phyloP scores from a whole-genome alignment of 2,113 vertebrate genomes.

The Macquaria australasica region DNA sequence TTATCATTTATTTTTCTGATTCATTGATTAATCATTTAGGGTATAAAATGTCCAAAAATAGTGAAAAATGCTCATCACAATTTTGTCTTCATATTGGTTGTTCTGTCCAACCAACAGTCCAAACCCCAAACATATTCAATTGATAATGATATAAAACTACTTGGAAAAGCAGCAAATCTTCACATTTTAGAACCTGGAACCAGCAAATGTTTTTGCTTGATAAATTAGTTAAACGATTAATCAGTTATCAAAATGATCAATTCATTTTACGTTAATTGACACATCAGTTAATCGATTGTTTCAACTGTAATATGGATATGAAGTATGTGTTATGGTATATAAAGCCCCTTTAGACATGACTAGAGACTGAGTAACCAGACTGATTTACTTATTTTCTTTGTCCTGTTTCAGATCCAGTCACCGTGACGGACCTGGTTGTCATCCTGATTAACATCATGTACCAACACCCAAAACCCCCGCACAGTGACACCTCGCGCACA shows the following conservation, averaged over 20 bases:
- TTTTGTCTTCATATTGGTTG: not conserved
- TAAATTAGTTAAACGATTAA: too few species aligned
- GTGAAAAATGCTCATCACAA: not conserved
- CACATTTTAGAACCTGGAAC: not conserved
- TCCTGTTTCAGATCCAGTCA: conserved; percentile 83
- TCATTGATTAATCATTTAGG: too few species aligned
- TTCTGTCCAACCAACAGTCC: not conserved
- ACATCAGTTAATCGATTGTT: not conserved
- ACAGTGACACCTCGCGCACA: conserved; percentile 71
- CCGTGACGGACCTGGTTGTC: conserved; percentile 89
- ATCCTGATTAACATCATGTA: conserved; percentile 90
- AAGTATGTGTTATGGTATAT: not conserved
- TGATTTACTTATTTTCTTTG: not conserved
- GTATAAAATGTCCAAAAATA: not conserved
- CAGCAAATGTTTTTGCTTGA: not conserved
- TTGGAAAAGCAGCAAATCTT: not conserved
- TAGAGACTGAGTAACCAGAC: not conserved
- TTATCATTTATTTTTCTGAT: not conserved
- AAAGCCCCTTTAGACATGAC: not conserved
- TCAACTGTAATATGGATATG: not conserved
- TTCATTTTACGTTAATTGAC: too few species aligned
- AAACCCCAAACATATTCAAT: not conserved
- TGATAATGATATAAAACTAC: not conserved
- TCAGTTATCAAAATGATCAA: too few species aligned
- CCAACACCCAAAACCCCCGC: conserved; percentile 85